Base-by-base conservation (phyloP, 2,797 vertebrate species). In the Argentina silus region DNA sequence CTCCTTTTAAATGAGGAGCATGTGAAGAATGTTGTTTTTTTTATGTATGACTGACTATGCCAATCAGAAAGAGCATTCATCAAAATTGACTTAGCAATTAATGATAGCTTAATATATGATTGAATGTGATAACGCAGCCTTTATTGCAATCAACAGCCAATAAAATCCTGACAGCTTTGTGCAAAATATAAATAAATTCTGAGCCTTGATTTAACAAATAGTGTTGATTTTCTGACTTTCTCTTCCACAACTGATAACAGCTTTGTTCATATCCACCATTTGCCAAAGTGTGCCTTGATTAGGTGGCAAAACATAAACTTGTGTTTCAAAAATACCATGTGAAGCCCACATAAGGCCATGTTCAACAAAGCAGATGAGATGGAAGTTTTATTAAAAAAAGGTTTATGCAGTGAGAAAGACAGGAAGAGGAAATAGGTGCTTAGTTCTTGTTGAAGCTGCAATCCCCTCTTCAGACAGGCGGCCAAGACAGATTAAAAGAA, bases 401-500 rank as follows among this genome's bases (percentile, higher is more conserved):
- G 85, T 87, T 80, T 76, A 89, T 78, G 90, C 81, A 87, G 88
- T 74, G 73, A 92, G 84, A 88, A 88, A 93, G 89, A 86, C 85
- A 90, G 88, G 92, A 89, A 89, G 92, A 95, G 91, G 86, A 92
- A 87, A 93, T 89, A 90, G 94, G 90, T 92, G 94, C 95, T 95
- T 95, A 95, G 89, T 91, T 96, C 93, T 97, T 93, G 94, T 93
- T 94, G 91, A 95, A 95, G 94, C 93, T 94, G 96, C 92, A 93
- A 93, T 98, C 96, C 95, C 95, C 95, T 98, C 96, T 95, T 96
- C 95, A 94, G 88, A 93, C 89, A 93, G 95, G 89, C 91, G 95
- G 92, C 93, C 95, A 93, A 96, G 94, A 98, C 92, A 96, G 95
- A 95, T 97, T 99, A 99, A 97, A 99, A 99, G 89, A 93, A 92